Percentiles rank a stretch among this genome's conserved stretches.
These are phyloP conservation scores for Rana temporaria DNA, from an alignment of 2,113 vertebrate genomes.

Conservation along the genomic window DNA sequence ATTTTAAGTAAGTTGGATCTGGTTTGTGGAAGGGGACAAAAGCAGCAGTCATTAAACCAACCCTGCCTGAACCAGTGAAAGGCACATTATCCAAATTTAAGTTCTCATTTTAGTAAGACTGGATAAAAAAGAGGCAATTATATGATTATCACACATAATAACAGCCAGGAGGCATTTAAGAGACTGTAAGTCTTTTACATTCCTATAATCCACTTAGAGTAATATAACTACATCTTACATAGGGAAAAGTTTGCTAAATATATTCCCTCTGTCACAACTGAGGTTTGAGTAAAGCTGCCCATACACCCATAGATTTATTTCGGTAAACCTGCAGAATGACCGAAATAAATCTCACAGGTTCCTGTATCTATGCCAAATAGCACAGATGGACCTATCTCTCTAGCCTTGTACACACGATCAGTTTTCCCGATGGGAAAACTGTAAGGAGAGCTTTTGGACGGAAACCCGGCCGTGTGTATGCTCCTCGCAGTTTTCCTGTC, in stretches of 20 bases:
- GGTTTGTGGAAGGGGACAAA: neutral
- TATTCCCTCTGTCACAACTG: neutral
- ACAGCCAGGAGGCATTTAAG: slow-evolving; percentile 24
- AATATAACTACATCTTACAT: neutral
- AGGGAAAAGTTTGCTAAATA: neutral
- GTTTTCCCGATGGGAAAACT: no score
- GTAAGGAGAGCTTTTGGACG: no score
- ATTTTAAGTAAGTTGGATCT: neutral
- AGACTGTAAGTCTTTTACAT: neutral
- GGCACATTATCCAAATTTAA: slow-evolving; percentile 10
- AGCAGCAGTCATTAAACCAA: neutral
- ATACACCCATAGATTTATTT: neutral
- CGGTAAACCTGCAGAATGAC: no score
- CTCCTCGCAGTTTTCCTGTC: no score
- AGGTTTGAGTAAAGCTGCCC: neutral
- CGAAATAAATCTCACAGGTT: no score
- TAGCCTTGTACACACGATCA: no score
- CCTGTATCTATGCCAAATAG: no score
- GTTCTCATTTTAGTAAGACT: neutral
- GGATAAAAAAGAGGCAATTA: slow-evolving; percentile 24
- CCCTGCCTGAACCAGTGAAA: neutral
- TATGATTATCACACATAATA: slow-evolving; percentile 27
- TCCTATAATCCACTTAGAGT: slow-evolving; percentile 4
- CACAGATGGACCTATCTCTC: no score
- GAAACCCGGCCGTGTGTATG: no score